phyloP scores from a whole-genome alignment of 2,888 invertebrate genomes.

The Pterostichus niger region DNA sequence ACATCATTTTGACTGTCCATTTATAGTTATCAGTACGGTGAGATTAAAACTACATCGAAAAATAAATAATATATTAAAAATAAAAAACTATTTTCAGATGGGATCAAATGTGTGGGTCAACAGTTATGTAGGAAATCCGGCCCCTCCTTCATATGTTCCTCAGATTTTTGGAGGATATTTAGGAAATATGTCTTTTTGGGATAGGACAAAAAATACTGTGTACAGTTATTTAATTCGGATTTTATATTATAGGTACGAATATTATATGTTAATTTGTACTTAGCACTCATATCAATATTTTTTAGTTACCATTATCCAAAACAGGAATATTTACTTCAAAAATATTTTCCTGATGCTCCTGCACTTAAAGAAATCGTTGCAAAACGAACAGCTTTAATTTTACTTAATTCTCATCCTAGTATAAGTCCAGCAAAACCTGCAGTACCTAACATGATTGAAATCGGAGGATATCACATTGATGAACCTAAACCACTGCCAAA shows the following conservation, averaged over 20 bases:
- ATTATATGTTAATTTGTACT: not conserved
- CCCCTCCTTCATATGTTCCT: conserved; percentile 78
- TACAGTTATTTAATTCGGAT: conserved; percentile 3
- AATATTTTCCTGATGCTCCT: conserved; percentile 56
- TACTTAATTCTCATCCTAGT: conserved; percentile 65
- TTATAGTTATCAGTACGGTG: conserved; percentile 76
- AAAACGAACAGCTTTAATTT: conserved; percentile 58
- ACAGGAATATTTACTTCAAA: conserved; percentile 50
- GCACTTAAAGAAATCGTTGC: conserved; percentile 43
- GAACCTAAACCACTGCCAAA: conserved; percentile 52
- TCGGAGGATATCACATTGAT: conserved; percentile 47
- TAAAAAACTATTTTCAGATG: not conserved
- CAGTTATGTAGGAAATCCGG: conserved; percentile 77
- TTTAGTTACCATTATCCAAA: conserved; percentile 4
- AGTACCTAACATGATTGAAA: conserved; percentile 62
- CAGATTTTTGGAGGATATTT: conserved; percentile 76
- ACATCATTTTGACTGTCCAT: conserved; percentile 74
- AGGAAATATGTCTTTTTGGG: conserved; percentile 78
- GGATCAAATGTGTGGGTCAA: conserved; percentile 77
- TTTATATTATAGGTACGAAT: conserved; percentile 4
- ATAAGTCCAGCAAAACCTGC: conserved; percentile 42
- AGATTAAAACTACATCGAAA: not conserved
- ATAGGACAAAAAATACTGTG: conserved; percentile 79
- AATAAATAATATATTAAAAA: not conserved
- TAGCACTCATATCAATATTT: not conserved